Base-by-base conservation (phyloP, 2,113 vertebrate species). In the Pica pica region DNA sequence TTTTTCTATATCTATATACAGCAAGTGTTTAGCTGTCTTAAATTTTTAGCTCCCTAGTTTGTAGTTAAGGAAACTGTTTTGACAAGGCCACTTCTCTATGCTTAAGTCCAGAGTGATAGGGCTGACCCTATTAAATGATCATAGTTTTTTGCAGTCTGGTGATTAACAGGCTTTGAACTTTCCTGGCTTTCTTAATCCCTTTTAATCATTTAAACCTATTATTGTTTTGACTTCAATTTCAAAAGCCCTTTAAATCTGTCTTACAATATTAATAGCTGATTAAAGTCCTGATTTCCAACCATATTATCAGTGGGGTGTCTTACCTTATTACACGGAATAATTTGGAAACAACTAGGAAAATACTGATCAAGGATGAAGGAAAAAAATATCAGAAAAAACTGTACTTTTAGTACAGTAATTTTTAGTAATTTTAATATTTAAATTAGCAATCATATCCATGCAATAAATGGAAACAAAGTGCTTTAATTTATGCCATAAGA, bases 171-270 rank as follows among this genome's bases (percentile, higher is more conserved):
- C 91, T 95, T 90, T 94, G 86, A 92, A 78, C 87, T 95, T 94
- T 92, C 78, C 76, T 87, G 91, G 84, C 83, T 97, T 94, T 96
- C 96, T 95, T 96, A 97, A 97, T 97, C 94, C 57, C 27, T 88
- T 94, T 95, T 97, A 97, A 97, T 96, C 94, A 96, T 95, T 97
- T 98, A 97, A 98, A 97, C 96, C 96, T 97, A 97, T 97, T 97
- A 97, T 92, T 95, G 81, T 94, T 96, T 95, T 95, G 89, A 96
- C 84, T 94, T 95, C 67, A 87, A 75, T 91, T 97, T 94, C 84
- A 89, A 94, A 97, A 96, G 95, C 96, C 50, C 19, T 91, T 97
- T 97, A 96, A 96, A 94, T 95, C 95, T 97, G 79, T 89, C 67
- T 91, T 86, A 83, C 59, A 93, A 81, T 95, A 95, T 95, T 97